A percentile compares a stretch with the other conserved stretches of the same genome.
Conservation (phyloP, 2,797 vertebrate species). For the Sphenodon punctatus region DNA sequence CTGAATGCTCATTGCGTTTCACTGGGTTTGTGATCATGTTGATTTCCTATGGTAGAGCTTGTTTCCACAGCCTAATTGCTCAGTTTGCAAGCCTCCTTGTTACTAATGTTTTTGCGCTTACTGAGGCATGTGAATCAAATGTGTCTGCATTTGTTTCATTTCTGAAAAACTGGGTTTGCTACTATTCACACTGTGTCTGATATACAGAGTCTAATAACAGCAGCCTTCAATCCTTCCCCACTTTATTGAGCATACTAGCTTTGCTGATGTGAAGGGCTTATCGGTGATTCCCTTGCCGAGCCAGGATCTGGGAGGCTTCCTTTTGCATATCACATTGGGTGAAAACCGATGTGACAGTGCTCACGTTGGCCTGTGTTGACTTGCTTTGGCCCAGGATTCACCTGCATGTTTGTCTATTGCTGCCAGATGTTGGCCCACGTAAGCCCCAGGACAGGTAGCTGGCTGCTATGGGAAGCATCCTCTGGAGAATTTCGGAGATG, state of each 20-base stretch:
- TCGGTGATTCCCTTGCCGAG: neutral
- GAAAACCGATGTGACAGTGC: too few relatives aligned
- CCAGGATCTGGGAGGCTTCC: neutral
- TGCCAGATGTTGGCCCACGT: too few relatives aligned
- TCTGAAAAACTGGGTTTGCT: conserved; percentile 43
- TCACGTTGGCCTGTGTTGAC: too few relatives aligned
- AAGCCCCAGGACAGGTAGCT: too few relatives aligned
- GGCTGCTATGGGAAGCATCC: too few relatives aligned
- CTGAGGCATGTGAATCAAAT: conserved; percentile 57
- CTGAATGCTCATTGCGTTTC: conserved; percentile 8
- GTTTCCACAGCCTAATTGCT: conserved; percentile 58
- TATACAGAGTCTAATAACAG: conserved; percentile 31
- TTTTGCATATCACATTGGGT: too few relatives aligned
- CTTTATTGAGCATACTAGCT: conserved; percentile 14
- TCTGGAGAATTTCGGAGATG: too few relatives aligned
- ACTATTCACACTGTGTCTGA: conserved; percentile 20
- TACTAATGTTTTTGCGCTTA: conserved; percentile 54
- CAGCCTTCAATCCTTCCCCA: neutral
- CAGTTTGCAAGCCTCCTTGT: conserved; percentile 33
- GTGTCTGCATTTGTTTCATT: conserved; percentile 46
- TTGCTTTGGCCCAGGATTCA: too few relatives aligned
- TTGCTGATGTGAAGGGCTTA: conserved; percentile 31
- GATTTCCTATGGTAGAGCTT: conserved; percentile 23
- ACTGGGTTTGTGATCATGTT: neutral
- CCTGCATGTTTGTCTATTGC: too few relatives aligned